phyloP scores from a whole-genome alignment of 2,888 invertebrate species.

The Tyria jacobaeae region DNA sequence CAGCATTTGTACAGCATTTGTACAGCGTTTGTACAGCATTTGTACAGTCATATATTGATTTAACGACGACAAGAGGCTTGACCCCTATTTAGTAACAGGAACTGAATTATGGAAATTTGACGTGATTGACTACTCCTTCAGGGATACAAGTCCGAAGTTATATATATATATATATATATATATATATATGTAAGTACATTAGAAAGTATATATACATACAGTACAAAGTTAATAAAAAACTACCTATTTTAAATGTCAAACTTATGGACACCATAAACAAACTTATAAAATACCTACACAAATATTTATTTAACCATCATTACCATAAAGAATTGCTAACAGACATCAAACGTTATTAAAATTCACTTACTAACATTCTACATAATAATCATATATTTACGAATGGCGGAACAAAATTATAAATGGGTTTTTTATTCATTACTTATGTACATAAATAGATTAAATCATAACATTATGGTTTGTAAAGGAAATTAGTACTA shows the following conservation, averaged over 20 bases:
- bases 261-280: not conserved
- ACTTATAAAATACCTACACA: not conserved
- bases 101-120: too few species aligned
- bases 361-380: constrained; percentile 9
- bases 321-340: not conserved
- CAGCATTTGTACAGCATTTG: too few species aligned
- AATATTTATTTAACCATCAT: not conserved
- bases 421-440: constrained; percentile 27
- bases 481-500: not conserved
- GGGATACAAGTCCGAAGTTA: too few species aligned
- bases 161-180: too few species aligned
- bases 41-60: too few species aligned
- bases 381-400: not conserved
- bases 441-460: constrained; percentile 13
- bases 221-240: not conserved
- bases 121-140: too few species aligned
- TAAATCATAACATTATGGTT: not conserved
- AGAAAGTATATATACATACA: too few species aligned
- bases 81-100: too few species aligned
- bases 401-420: constrained; percentile 7
- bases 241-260: not conserved
- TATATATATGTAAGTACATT: too few species aligned
- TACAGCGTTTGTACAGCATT: too few species aligned
- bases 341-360: constrained; percentile 5
- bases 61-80: too few species aligned